Evolutionary conservation across 2,888 invertebrate species (phyloP).

Genomic region (Pterobdella sp.): DNA sequence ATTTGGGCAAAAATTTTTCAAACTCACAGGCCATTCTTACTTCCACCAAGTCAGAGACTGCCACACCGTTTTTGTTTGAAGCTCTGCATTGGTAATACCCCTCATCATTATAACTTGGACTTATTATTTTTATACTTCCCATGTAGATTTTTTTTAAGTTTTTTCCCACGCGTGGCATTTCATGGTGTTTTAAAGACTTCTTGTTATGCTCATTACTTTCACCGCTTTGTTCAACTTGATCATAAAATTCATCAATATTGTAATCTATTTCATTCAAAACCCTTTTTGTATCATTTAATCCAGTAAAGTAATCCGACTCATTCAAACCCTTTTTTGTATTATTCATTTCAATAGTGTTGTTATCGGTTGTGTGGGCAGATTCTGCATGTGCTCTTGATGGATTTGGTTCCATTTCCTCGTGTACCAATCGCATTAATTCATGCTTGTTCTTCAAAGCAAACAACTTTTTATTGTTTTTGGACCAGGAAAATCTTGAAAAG

Average conservation of each 20-base stretch:
- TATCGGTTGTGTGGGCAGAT: no score
- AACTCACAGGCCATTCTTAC: conserved; percentile 67
- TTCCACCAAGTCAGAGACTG: conserved; percentile 67
- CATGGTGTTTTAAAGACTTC: not conserved
- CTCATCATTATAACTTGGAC: conserved; percentile 79
- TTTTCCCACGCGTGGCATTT: not conserved
- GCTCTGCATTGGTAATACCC: conserved; percentile 94
- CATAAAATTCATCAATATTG: not conserved
- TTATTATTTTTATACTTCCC: conserved; percentile 81
- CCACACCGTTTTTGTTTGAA: conserved; percentile 32
- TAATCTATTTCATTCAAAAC: no score
- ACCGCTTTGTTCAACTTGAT: not conserved
- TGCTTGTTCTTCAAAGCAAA: no score
- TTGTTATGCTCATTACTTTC: conserved; percentile 1
- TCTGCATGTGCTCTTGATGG: no score
- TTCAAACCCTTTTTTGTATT: no score
- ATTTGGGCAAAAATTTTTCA: conserved; percentile 27
- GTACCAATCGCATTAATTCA: no score
- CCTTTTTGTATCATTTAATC: no score
- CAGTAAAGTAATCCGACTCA: no score
- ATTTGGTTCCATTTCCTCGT: no score
- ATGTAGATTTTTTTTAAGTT: no score
- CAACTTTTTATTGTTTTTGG: conserved; percentile 3
- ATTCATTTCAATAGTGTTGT: no score
- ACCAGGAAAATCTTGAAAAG: not conserved